Evolutionary conservation across 2,888 invertebrate genomes (phyloP).

Genomic region (Cephus sareptanus): DNA sequence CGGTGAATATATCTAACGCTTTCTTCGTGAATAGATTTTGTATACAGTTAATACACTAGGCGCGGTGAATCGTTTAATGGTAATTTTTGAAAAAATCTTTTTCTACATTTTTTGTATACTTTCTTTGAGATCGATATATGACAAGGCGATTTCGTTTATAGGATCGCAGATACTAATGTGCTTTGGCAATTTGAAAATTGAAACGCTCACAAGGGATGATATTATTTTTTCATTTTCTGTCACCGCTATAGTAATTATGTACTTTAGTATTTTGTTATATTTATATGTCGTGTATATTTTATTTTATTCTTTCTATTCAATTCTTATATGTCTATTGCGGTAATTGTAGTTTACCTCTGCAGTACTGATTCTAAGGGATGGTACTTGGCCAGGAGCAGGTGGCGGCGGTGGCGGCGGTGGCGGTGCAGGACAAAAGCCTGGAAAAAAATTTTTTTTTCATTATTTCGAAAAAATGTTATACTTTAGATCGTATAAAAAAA

Average conservation of each 20-base stretch:
- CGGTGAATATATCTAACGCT: neutral
- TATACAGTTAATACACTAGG: neutral
- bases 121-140: neutral
- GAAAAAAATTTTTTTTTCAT: slow-evolving; percentile 31
- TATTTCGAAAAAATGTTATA: neutral
- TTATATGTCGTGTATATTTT: no score
- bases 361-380: slow-evolving; percentile 67
- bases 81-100: neutral
- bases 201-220: neutral
- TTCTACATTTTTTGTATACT: neutral
- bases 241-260: no score
- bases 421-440: slow-evolving; percentile 59
- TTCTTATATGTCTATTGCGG: neutral
- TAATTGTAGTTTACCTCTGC: slow-evolving; percentile 61
- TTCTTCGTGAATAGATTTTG: neutral
- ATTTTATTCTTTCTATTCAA: neutral
- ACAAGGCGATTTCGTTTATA: neutral
- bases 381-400: slow-evolving; percentile 68
- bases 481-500: neutral
- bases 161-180: neutral
- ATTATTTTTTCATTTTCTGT: neutral
- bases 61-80: neutral
- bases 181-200: neutral
- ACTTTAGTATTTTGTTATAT: no score
- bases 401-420: slow-evolving; percentile 72